A percentile compares a stretch with the other conserved stretches of the same genome.
phyloP scores from a whole-genome alignment of 2,888 invertebrate genomes.

The Marasmarcha lunaedactyla region DNA sequence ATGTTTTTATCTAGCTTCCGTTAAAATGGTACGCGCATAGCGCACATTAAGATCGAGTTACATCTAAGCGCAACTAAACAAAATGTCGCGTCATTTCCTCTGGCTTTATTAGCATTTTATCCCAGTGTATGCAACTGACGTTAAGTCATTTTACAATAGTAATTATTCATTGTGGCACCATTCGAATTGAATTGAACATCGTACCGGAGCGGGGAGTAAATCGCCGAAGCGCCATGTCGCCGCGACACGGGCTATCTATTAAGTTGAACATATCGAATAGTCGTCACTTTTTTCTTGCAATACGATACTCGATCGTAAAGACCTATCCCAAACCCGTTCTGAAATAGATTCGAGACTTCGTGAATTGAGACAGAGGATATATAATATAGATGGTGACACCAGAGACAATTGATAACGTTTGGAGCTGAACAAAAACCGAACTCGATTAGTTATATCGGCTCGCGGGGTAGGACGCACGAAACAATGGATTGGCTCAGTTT shows the following conservation, averaged over 20 bases:
- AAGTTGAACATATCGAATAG: constrained; percentile 47
- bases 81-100: too few relatives aligned
- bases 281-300: constrained; percentile 64
- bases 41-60: too few relatives aligned
- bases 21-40: too few relatives aligned
- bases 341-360: constrained; percentile 46
- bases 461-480: constrained; percentile 53
- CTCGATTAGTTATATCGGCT: constrained; percentile 61
- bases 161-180: constrained; percentile 29
- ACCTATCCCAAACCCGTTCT: constrained; percentile 55
- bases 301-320: constrained; percentile 61
- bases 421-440: constrained; percentile 59
- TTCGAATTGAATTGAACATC: constrained; percentile 28
- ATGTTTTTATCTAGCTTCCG: too few relatives aligned
- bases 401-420: constrained; percentile 61
- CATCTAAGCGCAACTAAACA: too few relatives aligned
- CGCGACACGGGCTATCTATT: constrained; percentile 39
- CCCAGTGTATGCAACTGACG: too few relatives aligned
- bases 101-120: too few relatives aligned
- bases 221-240: constrained; percentile 31
- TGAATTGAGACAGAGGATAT: constrained; percentile 51
- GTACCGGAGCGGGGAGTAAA: constrained; percentile 33
- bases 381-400: constrained; percentile 32
- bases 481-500: constrained; percentile 65
- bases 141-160: background rate